Conservation (phyloP, 2,888 invertebrate genomes). For the Nemurella pictetii region DNA sequence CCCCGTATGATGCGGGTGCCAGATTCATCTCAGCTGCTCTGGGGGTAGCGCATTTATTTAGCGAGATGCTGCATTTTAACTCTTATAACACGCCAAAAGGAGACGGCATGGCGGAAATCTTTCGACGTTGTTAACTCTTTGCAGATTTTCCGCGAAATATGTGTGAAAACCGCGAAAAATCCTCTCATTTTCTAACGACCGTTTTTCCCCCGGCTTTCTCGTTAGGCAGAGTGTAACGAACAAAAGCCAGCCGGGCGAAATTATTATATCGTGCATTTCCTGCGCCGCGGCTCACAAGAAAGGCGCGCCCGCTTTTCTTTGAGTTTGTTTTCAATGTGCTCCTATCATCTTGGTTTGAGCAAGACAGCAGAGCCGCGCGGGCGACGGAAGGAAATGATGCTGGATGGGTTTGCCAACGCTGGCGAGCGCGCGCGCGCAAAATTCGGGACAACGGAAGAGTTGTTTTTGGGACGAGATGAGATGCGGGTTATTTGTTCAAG, state of each 20-base stretch:
- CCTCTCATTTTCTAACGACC: not conserved
- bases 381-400: not conserved
- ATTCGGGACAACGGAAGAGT: not conserved
- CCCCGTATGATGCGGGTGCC: not conserved
- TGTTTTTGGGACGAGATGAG: slow-evolving; percentile 9
- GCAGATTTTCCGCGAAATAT: no score
- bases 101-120: not conserved
- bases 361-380: not conserved
- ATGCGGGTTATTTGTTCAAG: slow-evolving; percentile 27
- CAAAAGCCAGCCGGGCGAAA: not conserved
- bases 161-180: not conserved
- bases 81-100: no score
- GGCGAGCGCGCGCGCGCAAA: not conserved
- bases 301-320: not conserved
- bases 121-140: no score
- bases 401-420: not conserved
- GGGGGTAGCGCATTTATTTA: not conserved
- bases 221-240: not conserved
- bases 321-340: not conserved
- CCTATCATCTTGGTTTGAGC: not conserved
- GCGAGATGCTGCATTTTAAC: not conserved
- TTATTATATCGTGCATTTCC: not conserved
- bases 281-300: not conserved
- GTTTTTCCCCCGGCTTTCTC: not conserved
- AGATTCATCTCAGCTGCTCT: no score